Conservation (phyloP, 2,888 invertebrate species). For the Tetropium fuscum region DNA sequence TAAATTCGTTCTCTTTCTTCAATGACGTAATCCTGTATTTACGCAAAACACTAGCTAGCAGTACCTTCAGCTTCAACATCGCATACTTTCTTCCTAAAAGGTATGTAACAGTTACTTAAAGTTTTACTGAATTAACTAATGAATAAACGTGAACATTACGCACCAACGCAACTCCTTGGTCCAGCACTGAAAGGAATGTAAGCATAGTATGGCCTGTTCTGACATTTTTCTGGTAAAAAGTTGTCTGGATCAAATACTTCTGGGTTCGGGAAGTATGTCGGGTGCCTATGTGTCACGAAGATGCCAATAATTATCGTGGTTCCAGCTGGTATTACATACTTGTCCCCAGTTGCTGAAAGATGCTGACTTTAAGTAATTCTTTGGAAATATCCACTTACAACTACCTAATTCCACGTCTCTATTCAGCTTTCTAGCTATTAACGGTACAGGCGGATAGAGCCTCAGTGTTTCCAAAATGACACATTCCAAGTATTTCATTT, state of each 20-base stretch:
- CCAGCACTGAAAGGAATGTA: conserved; percentile 88
- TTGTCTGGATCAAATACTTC: conserved; percentile 85
- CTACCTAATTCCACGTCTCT: conserved; percentile 79
- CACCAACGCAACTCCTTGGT: conserved; percentile 83
- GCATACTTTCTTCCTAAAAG: conserved; percentile 78
- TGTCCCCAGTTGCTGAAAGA: conserved; percentile 71
- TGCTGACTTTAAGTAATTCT: not conserved
- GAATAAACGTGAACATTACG: conserved; percentile 52
- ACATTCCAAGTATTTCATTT: conserved; percentile 87
- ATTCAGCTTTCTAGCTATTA: conserved; percentile 79
- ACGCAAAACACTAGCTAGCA: conserved; percentile 75
- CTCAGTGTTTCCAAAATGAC: conserved; percentile 85
- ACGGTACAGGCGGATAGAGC: conserved; percentile 84
- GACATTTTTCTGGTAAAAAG: conserved; percentile 83
- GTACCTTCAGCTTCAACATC: conserved; percentile 68
- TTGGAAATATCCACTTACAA: not conserved
- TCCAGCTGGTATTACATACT: conserved; percentile 78
- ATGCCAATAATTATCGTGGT: conserved; percentile 77
- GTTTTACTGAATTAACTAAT: not conserved
- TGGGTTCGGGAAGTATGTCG: conserved; percentile 81
- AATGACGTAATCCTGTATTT: conserved; percentile 70
- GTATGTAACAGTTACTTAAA: no score
- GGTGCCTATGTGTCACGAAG: conserved; percentile 77
- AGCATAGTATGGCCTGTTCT: conserved; percentile 83
- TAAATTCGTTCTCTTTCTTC: conserved; percentile 70